A percentile compares a stretch with the other conserved stretches of the same genome.
phyloP scores from a whole-genome alignment of 2,113 vertebrate genomes.

The Natator depressus region DNA sequence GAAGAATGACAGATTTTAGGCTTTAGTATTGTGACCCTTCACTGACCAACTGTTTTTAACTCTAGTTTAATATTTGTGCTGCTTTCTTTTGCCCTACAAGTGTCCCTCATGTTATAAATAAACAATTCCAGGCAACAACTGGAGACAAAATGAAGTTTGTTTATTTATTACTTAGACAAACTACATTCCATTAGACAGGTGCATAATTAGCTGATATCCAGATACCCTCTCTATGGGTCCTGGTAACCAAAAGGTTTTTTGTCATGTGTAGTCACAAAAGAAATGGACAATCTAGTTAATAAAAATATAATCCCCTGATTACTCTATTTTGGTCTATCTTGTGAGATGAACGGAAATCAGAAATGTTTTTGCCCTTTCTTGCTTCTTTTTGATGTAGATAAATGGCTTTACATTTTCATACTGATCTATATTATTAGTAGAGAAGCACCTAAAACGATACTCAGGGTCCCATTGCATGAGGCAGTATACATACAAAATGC shows the following conservation, averaged over 20 bases:
- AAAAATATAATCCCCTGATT: fast-evolving
- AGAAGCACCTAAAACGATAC: not conserved
- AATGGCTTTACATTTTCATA: not conserved
- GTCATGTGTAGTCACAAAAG: not conserved
- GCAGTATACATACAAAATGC: not conserved
- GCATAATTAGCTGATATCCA: fast-evolving
- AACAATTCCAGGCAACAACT: fast-evolving
- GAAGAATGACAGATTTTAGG: not conserved
- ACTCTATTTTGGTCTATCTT: not conserved
- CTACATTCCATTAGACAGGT: not conserved
- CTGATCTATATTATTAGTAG: not conserved
- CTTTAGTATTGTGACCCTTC: constrained; percentile 7
- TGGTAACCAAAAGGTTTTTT: not conserved
- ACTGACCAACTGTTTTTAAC: not conserved
- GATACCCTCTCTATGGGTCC: not conserved
- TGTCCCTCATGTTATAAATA: not conserved
- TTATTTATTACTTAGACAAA: not conserved
- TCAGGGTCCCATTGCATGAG: not conserved
- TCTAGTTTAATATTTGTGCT: not conserved
- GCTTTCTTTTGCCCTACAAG: not conserved
- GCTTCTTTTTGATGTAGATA: not conserved
- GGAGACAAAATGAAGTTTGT: not conserved
- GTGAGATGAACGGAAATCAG: not conserved
- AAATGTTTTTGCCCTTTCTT: not conserved
- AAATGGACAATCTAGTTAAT: not conserved